Evolutionary conservation across 2,888 invertebrate genomes (phyloP), one percentile per base, ranked within the genome.

Genomic region (Camponotus fellah): DNA sequence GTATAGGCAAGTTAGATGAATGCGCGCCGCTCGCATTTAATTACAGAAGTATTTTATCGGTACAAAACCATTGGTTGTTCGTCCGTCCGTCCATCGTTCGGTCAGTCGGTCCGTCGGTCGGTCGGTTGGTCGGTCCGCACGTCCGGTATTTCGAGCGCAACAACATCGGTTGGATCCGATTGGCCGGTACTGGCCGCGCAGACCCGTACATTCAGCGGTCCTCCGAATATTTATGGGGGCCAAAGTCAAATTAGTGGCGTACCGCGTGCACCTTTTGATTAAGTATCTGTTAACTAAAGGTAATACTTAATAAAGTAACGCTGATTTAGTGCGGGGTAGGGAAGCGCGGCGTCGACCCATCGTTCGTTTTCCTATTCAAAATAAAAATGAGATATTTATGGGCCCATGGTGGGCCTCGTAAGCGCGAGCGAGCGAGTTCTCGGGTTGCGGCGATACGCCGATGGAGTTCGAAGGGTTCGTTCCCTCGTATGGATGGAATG

Each of bases 231-330:
- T 95, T 95, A 95, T 95, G 94, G 94, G 93, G 93, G 93, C 94
- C 94, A 94, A 95, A 95, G 95, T 95, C 94, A 94, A 95, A 95
- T 95, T 95, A 95, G 95, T 95, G 94, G 94, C 94, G 94, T 93
- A 94, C 94, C 93, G 94, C 94, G 94, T 94, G 94, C 94, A 94
- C 94, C 94, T 94, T 95, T 95, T 95, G 94, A 95, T 95, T 94
- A 95, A 95, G 95, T 95, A 95, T 95, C 95, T 95, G 95, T 95
- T 95, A 95, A 95, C 94, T 94, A 94, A 95, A 94, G 94, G 94
- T 95, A 95, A 95, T 94, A 95, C 95, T 94, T 94, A 95, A 95
- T 95, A 95, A 94, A 95, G 94, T 94, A 95, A 95, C 94, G 94
- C 94, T 95, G 95, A 95, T 94, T 95, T 94, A 95, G 94, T 94